Evolutionary conservation across 1,140 invertebrate species (phyloP).

Genomic region (Ridgeia piscesae): DNA sequence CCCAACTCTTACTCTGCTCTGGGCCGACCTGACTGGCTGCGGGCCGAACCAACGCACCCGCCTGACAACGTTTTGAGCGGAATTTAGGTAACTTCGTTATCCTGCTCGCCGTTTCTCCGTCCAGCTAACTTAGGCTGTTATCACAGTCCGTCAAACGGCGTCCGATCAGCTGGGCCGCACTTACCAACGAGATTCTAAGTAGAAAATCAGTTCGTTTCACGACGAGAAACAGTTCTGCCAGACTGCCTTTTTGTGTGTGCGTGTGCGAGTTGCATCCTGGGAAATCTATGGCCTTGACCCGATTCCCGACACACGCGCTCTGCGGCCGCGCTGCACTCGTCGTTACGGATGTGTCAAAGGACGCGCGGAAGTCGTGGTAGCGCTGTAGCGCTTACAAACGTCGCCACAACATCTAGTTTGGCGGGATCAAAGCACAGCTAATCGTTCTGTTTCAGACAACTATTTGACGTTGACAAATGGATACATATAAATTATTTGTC

Average conservation of each 20-base stretch:
- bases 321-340: not conserved
- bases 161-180: not conserved
- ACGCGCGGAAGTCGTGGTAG: too few species aligned
- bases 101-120: not conserved
- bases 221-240: not conserved
- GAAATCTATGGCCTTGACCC: slow-evolving; percentile 3
- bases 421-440: not conserved
- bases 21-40: too few species aligned
- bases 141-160: not conserved
- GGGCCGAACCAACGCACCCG: not conserved
- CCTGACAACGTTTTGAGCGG: not conserved
- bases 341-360: not conserved
- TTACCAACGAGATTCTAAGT: not conserved
- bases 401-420: not conserved
- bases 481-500: too few species aligned
- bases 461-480: too few species aligned
- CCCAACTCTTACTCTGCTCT: not conserved
- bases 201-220: not conserved
- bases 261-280: not conserved
- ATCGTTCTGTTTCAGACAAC: too few species aligned
- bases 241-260: not conserved
- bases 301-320: not conserved
- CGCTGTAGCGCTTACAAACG: not conserved
- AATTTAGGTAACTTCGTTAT: not conserved
- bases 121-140: not conserved